A percentile compares a stretch with the other conserved stretches of the same genome.
These are phyloP conservation scores for Melanocharis versteri DNA, from an alignment of 2,113 vertebrate genomes.

Conservation along the genomic window DNA sequence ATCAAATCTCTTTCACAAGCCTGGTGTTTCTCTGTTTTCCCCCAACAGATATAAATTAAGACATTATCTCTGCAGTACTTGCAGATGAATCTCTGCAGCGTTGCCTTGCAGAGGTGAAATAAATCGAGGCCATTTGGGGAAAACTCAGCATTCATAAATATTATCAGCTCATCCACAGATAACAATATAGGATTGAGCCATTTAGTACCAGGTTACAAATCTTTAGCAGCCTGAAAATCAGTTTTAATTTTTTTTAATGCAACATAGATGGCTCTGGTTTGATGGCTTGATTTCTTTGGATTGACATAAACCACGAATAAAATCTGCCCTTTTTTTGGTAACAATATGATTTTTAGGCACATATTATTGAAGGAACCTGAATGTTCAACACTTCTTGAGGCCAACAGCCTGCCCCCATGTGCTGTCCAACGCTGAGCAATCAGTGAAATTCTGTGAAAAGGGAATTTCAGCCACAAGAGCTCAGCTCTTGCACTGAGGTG, in stretches of 20 bases:
- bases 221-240: not conserved
- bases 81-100: not conserved
- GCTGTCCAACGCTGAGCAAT: not conserved
- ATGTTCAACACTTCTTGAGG: not conserved
- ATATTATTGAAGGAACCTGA: not conserved
- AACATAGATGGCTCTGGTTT: not conserved
- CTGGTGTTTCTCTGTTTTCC: not conserved
- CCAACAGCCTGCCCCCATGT: not conserved
- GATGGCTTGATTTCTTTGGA: not conserved
- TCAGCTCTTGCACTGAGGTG: not conserved
- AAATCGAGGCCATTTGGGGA: slow-evolving; percentile 10
- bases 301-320: not conserved
- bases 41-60: slow-evolving; percentile 25
- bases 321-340: not conserved
- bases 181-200: not conserved
- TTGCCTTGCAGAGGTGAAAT: slow-evolving; percentile 17
- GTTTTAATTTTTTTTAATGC: not conserved
- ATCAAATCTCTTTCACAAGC: not conserved
- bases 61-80: not conserved
- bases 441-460: not conserved
- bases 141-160: not conserved
- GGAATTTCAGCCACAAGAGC: not conserved
- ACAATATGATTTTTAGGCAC: not conserved
- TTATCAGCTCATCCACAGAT: not conserved
- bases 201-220: slow-evolving; percentile 3